phyloP scores from a whole-genome alignment of 2,888 invertebrate species.

The Hemistola chrysoprasaria region DNA sequence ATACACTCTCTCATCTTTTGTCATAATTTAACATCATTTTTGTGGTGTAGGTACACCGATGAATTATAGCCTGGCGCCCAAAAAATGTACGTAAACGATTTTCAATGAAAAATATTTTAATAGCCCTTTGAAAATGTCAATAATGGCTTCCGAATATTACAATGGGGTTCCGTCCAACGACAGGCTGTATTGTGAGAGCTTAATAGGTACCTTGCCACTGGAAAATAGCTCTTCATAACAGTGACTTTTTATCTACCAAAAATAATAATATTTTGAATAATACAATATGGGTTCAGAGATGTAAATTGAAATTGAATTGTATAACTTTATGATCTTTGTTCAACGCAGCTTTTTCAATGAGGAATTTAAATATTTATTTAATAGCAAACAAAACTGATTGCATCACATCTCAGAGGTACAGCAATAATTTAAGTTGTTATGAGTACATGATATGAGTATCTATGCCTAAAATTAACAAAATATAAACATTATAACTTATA shows the following conservation, averaged over 20 bases:
- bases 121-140: slow-evolving; percentile 75
- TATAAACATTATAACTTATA: too few species aligned
- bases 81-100: slow-evolving; percentile 56
- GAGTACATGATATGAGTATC: too few species aligned
- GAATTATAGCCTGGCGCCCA: slow-evolving; percentile 43
- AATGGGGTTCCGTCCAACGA: slow-evolving; percentile 70
- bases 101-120: slow-evolving; percentile 70
- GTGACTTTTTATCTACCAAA: slow-evolving; percentile 57
- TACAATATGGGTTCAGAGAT: too few species aligned
- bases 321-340: slow-evolving; percentile 28
- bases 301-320: slow-evolving; percentile 54
- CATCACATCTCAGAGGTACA: too few species aligned
- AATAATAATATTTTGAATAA: slow-evolving; percentile 63
- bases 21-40: slow-evolving; percentile 36
- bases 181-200: slow-evolving; percentile 67
- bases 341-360: slow-evolving; percentile 17
- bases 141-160: slow-evolving; percentile 76
- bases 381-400: too few species aligned
- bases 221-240: slow-evolving; percentile 70
- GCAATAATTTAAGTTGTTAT: too few species aligned
- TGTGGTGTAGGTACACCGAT: slow-evolving; percentile 38
- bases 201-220: slow-evolving; percentile 62
- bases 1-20: slow-evolving; percentile 27
- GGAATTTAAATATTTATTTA: slow-evolving; percentile 4
- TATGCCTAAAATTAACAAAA: too few species aligned